These are phyloP conservation scores for Graphium colonna DNA, from an alignment of 2,888 invertebrate species.

Conservation along the genomic window DNA sequence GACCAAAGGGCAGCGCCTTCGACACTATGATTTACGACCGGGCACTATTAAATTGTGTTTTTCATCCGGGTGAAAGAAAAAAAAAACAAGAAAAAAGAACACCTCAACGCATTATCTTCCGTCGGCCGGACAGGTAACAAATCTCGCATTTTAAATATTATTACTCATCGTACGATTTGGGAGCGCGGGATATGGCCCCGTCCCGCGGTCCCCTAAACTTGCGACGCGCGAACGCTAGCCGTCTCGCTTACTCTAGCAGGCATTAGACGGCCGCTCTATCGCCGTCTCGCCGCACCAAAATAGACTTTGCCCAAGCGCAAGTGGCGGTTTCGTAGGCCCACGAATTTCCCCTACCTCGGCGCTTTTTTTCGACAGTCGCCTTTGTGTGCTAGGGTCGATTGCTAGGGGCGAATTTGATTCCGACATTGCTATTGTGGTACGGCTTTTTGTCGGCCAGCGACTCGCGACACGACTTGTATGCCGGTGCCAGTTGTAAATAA, in stretches of 20 bases:
- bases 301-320: conserved; percentile 80
- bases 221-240: conserved; percentile 69
- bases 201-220: conserved; percentile 78
- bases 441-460: conserved; percentile 47
- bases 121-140: conserved; percentile 76
- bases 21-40: conserved; percentile 66
- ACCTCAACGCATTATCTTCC: conserved; percentile 67
- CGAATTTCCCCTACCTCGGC: conserved; percentile 78
- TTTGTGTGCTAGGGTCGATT: conserved; percentile 70
- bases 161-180: conserved; percentile 80
- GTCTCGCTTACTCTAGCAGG: conserved; percentile 56
- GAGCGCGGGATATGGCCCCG: conserved; percentile 47
- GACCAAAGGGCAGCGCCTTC: conserved; percentile 48
- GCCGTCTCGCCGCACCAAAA: conserved; percentile 72
- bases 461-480: conserved; percentile 55
- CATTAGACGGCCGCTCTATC: conserved; percentile 53
- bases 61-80: conserved; percentile 41
- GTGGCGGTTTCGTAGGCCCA: conserved; percentile 77
- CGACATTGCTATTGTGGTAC: conserved; percentile 60
- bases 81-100: conserved; percentile 54
- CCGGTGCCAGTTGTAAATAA: conserved; percentile 80
- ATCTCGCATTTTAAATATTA: conserved; percentile 79
- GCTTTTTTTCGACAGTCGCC: conserved; percentile 74
- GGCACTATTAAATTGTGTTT: conserved; percentile 77
- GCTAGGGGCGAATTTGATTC: conserved; percentile 53